Base-by-base conservation (phyloP, 2,888 invertebrate genomes). In the Drosophila testacea region DNA sequence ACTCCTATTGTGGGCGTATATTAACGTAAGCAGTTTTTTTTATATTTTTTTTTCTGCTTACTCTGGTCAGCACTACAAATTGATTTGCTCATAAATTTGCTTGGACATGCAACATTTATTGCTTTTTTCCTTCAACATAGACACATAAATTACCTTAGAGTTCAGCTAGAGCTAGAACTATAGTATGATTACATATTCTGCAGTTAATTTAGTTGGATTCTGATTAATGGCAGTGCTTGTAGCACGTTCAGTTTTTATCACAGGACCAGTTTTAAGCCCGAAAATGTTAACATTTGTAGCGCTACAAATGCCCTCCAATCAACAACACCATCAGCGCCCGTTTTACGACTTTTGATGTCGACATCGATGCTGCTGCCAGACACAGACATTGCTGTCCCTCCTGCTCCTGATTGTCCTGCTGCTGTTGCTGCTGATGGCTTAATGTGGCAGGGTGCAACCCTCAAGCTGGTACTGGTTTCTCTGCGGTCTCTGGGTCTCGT, bases 281-380 rank as follows among this genome's bases (percentile, higher is more conserved):
- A 74, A 88, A 88, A 85, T 88, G 82, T 81, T 72, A 73, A 71
- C 87, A 85, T 85, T 86, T 86, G 85, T 69, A 73, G 76, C 76
- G 74, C 62, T 72, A 65, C 72, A 78, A 85, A 87, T 77, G 84
- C 78, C 70, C 47, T 62, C 73, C 86, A 87, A 87, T 87, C 86
- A 88, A 78, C 88, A 69, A 87, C 88, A 81, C 89, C 89, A 87
- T 87, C 89, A 89, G 81, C 69, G 77, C 56, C 83, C 74, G 79
- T 70, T 74, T 83, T 81, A 83, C 79, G 86, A 88, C 88, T 83
- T 89, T 79, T 89, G 85, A 88, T 89, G 81, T 74, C 51, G 52
- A 30, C 47, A 32, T 59, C 47, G 34, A 32, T 39, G 73, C 28
- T 48, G 41, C 59, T 60, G 81, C 56, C 69, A 67, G 60, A 46